Percentiles rank a stretch among this genome's conserved stretches.
Evolutionary conservation across 2,113 vertebrate genomes (phyloP).

Genomic region (Amazona vittata): DNA sequence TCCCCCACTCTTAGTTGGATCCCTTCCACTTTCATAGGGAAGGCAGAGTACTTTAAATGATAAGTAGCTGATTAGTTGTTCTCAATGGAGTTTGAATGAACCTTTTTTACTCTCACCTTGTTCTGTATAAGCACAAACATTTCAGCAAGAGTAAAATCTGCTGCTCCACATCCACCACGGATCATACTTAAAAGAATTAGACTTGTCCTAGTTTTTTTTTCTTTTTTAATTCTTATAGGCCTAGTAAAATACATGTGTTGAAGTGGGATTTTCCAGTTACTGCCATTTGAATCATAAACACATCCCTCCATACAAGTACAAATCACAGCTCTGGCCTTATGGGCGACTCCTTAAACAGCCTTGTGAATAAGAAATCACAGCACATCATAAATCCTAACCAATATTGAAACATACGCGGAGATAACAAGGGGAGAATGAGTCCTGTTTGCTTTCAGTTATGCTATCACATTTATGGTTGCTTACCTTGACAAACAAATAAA

Average conservation of each 20-base stretch:
- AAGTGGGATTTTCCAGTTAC: background rate
- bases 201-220: background rate
- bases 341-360: background rate
- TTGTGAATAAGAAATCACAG: conserved; percentile 9
- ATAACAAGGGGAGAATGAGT: background rate
- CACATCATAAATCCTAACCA: background rate
- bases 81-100: conserved; percentile 1
- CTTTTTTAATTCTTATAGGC: background rate
- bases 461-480: background rate
- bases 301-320: background rate
- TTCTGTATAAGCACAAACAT: background rate
- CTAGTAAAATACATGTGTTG: background rate
- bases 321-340: background rate
- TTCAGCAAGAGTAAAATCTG: background rate
- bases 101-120: background rate
- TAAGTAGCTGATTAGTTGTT: background rate
- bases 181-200: background rate
- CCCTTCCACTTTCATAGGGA: background rate
- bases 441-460: conserved; percentile 30
- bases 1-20: background rate
- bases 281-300: background rate
- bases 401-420: background rate
- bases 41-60: background rate
- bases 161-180: background rate
- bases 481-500: conserved; percentile 1